phyloP scores from a whole-genome alignment of 2,888 invertebrate genomes.

The Cecidostiba fungosa region DNA sequence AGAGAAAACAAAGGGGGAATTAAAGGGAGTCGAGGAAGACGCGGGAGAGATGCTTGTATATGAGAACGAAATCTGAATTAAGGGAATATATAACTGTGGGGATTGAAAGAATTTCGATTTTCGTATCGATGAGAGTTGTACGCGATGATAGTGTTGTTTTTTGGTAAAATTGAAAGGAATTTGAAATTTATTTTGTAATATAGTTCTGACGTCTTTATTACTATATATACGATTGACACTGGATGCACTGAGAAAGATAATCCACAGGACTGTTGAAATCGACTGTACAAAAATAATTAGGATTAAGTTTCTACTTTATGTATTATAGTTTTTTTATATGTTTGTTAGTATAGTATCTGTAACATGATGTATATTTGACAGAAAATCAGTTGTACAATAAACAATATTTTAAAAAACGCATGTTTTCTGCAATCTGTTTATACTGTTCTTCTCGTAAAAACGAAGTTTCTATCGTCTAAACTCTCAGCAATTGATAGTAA shows the following conservation, averaged over 20 bases:
- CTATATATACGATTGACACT: too few relatives aligned
- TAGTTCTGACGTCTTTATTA: too few relatives aligned
- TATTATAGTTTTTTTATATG: background rate
- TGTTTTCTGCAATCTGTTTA: too few relatives aligned
- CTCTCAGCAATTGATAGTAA: too few relatives aligned
- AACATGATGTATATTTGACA: background rate
- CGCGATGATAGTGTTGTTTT: too few relatives aligned
- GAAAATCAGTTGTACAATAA: too few relatives aligned
- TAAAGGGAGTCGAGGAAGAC: constrained; percentile 23
- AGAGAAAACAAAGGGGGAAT: constrained; percentile 57
- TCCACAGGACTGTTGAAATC: background rate
- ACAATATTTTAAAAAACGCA: too few relatives aligned
- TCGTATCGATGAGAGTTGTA: background rate
- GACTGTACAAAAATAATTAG: background rate
- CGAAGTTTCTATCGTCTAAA: too few relatives aligned
- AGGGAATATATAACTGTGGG: background rate
- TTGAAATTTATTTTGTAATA: too few relatives aligned
- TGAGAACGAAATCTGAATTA: background rate
- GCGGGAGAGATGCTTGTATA: background rate
- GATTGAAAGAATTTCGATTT: background rate
- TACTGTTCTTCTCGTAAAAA: too few relatives aligned
- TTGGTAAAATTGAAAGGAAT: too few relatives aligned
- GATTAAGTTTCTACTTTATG: background rate
- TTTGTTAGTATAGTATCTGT: background rate
- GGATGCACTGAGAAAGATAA: too few relatives aligned